A percentile compares a stretch with the other conserved stretches of the same genome.
phyloP scores from a whole-genome alignment of 2,888 invertebrate species.

The Candidula unifasciata region DNA sequence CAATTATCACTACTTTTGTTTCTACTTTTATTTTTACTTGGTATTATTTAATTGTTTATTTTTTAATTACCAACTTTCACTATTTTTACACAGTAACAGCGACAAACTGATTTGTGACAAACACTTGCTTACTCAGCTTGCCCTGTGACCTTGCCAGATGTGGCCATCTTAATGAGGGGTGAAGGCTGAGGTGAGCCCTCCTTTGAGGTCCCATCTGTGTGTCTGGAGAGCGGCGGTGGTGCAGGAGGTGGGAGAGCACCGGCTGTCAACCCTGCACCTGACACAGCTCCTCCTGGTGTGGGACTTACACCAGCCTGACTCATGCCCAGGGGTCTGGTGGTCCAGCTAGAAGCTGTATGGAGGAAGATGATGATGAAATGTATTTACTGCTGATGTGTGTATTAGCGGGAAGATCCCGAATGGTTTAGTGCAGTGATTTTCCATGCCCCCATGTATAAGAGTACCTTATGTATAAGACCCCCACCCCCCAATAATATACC shows the following conservation, averaged over 20 bases:
- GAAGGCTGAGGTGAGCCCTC: conserved; percentile 51
- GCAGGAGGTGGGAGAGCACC: neutral
- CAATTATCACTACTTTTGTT: too few relatives aligned
- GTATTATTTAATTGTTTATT: too few relatives aligned
- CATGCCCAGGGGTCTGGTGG: conserved; percentile 47
- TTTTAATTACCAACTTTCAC: too few relatives aligned
- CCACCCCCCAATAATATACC: too few relatives aligned
- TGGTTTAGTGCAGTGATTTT: too few relatives aligned
- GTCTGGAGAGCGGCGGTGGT: conserved; percentile 19
- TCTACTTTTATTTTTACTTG: too few relatives aligned
- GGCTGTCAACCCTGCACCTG: neutral
- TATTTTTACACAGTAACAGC: too few relatives aligned
- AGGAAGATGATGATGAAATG: neutral
- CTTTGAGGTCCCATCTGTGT: conserved; percentile 41
- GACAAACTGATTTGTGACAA: neutral
- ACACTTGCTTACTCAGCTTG: conserved; percentile 55
- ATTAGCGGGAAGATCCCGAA: too few relatives aligned
- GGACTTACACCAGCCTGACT: conserved; percentile 40
- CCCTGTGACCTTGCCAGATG: conserved; percentile 58
- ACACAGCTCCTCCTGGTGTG: conserved; percentile 30
- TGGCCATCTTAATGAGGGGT: conserved; percentile 61
- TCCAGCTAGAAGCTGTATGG: conserved; percentile 42
- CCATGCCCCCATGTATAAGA: too few relatives aligned
- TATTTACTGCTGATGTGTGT: too few relatives aligned
- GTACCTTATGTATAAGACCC: too few relatives aligned